Base-by-base conservation (phyloP, 2,797 vertebrate genomes). In the Catostomus latipinnis region DNA sequence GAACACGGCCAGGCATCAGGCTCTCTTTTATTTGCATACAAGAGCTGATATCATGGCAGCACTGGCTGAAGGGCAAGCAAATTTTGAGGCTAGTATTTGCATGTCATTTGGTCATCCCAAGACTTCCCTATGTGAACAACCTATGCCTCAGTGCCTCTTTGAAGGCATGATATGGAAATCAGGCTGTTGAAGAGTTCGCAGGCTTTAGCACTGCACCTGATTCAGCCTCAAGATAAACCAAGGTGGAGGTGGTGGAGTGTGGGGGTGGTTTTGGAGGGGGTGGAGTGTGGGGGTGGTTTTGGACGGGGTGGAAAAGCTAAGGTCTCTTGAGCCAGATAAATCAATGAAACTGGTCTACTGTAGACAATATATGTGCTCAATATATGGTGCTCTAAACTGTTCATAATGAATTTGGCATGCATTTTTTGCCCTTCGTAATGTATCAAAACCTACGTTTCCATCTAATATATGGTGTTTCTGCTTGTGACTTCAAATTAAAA, bases 41-140 rank as follows among this genome's bases (percentile, higher is more conserved):
- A 94, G 88, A 88, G 90, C 88, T 90, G 87, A 93, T 92, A 93
- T 91, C 85, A 88, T 81, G 87, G 91, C 91, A 86, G 85, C 87
- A 93, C 92, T 92, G 91, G 90, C 62, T 81, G 92, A 93, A 90
- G 91, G 84, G 88, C 94, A 97, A 93, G 90, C 96, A 98, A 98
- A 98, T 98, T 92, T 88, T 93, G 95, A 94, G 96, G 96, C 91
- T 91, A 92, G 66, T 87, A 98, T 99, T 99, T 99, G 97, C 98
- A 99, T 99, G 95, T 93, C 89, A 98, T 98, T 98, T 98, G 96
- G 95, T 92, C 93, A 88, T 73, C 85, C 83, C 92, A 90, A 94
- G 93, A 97, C 95, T 97, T 97, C 95, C 96, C 95, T 92, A 87
- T 96, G 85, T 86, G 88, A 86, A 89, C 52, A 54, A 84, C 82